phyloP scores from a whole-genome alignment of 2,113 vertebrate species.

The Aphyosemion australe region DNA sequence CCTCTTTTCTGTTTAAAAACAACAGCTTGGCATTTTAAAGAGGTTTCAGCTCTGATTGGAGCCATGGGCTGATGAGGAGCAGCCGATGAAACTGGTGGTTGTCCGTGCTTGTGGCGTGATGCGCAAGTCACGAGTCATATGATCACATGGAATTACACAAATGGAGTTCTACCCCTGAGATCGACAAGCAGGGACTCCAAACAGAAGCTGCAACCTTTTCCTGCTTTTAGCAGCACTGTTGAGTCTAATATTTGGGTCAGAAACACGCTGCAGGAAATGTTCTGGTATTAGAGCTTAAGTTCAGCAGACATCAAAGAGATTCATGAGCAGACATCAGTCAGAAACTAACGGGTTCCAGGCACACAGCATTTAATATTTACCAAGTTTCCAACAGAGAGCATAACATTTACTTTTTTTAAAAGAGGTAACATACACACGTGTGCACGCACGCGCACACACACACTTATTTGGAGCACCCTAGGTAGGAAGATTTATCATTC shows the following conservation, averaged over 20 bases:
- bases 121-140: not conserved
- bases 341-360: not conserved
- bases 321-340: not conserved
- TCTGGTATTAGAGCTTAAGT: not conserved
- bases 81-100: not conserved
- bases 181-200: not conserved
- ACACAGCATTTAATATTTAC: not conserved
- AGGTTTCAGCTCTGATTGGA: conserved; percentile 14
- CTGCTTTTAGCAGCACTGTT: not conserved
- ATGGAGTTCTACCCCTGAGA: not conserved
- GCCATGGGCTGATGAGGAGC: conserved; percentile 2
- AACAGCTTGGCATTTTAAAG: conserved; percentile 9
- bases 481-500: too few relatives aligned
- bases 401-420: too few relatives aligned
- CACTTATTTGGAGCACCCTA: too few relatives aligned
- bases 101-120: not conserved
- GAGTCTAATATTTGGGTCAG: not conserved
- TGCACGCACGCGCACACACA: too few relatives aligned
- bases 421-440: too few relatives aligned
- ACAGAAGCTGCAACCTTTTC: not conserved
- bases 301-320: not conserved
- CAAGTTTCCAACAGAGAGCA: not conserved
- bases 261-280: not conserved
- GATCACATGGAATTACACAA: not conserved
- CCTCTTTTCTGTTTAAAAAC: conserved; percentile 12